Evolutionary conservation across 1,140 invertebrate species (phyloP).

Genomic region (Bombus impatiens): DNA sequence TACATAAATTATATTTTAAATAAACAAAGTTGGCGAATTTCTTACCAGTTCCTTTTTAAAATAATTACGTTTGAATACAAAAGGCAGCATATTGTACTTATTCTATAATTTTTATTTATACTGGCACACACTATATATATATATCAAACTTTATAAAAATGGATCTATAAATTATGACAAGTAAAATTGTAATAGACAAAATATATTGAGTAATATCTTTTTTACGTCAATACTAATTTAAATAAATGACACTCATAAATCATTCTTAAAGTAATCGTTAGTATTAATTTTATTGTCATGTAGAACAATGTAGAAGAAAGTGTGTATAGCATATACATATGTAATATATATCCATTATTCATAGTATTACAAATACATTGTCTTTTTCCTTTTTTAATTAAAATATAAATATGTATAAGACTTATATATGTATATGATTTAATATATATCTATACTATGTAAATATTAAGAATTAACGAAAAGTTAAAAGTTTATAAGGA

Average conservation of each 20-base stretch:
- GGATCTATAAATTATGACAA: neutral
- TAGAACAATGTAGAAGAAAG: too few species aligned
- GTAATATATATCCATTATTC: neutral
- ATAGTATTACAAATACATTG: neutral
- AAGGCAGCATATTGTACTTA: constrained; percentile 20
- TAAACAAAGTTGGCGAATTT: neutral
- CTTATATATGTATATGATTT: too few species aligned
- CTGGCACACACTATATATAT: neutral
- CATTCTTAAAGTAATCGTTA: neutral
- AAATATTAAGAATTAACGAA: neutral
- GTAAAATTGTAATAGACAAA: neutral
- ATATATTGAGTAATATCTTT: neutral
- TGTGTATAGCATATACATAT: neutral
- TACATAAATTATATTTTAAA: neutral
- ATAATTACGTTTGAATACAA: neutral
- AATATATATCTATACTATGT: too few species aligned
- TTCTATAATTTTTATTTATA: neutral
- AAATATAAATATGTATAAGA: neutral
- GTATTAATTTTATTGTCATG: too few species aligned
- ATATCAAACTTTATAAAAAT: constrained; percentile 1
- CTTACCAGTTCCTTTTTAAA: constrained; percentile 18
- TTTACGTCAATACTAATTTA: neutral
- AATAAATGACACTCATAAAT: neutral
- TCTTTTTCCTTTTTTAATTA: neutral
- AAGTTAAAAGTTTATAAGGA: neutral